Base-by-base conservation (phyloP, 2,113 vertebrate genomes). In the Platichthys flesus region DNA sequence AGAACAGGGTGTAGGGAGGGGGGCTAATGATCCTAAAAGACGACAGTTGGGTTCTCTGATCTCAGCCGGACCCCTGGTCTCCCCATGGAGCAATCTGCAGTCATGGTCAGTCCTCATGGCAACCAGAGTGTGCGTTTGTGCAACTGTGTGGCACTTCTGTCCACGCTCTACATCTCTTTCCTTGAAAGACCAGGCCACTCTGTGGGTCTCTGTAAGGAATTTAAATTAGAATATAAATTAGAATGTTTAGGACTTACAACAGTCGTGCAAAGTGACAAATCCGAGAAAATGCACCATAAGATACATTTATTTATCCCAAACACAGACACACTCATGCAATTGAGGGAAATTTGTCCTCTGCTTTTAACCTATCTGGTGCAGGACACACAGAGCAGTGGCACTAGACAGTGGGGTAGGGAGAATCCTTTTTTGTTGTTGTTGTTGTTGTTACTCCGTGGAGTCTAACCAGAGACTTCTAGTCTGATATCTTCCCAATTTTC, bases 1-100 rank as follows among this genome's bases (percentile, higher is more conserved):
- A n/a, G 51, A 3, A n/a, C 6, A 54, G 51, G 45, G n/a, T 13
- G 55, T 54, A 55, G 24, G 64, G 28, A 31, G 68, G 78, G 57
- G 67, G 54, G 51, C 85, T 95, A 97, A 96, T 95, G 95, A 95
- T 94, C 95, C 94, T 94, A 95, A 96, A 96, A 96, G 94, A 96
- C 94, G 93, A 96, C 93, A 94, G 94, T 93, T 93, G 20, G 84
- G 84, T 93, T 90, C 94, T 96, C 94, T 95, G 96, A 97, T 98
- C 96, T 96, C 93, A 91, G 93, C 91, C 91, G 94, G 97, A 93
- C 94, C 92, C 88, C 75, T 87, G 77, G 75, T 81, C 90, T 94
- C 93, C 94, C 95, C 80, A 81, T 92, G 84, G 94, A 55, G 93
- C 90, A 92, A 94, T 93, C 93, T 94, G 94, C 95, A 94, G 94